phyloP scores from a whole-genome alignment of 2,113 vertebrate species.

The Bubalus kerabau region DNA sequence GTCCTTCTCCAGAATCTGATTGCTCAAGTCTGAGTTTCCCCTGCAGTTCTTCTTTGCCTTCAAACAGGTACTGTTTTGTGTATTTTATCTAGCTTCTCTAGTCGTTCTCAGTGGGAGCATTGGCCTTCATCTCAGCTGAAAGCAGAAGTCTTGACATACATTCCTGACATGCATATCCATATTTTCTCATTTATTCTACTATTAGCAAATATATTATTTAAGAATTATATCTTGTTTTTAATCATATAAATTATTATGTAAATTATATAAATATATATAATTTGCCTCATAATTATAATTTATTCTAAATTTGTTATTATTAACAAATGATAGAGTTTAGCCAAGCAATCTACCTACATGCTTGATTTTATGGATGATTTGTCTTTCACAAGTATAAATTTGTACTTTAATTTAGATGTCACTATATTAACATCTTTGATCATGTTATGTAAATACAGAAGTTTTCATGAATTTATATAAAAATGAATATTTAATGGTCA shows the following conservation, averaged over 20 bases:
- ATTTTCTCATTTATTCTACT: not conserved
- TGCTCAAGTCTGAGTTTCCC: not conserved
- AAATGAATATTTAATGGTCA: not conserved
- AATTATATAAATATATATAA: not conserved
- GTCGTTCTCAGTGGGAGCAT: no score
- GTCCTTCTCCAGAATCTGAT: not conserved
- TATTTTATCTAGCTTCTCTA: not conserved
- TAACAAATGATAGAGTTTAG: not conserved
- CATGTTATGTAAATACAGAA: not conserved
- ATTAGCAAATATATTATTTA: not conserved
- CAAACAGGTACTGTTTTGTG: not conserved
- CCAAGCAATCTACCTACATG: not conserved
- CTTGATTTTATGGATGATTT: not conserved
- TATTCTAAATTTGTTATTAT: not conserved
- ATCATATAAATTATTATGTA: not conserved
- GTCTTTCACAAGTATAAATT: not conserved
- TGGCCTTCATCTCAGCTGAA: not conserved
- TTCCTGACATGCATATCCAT: not conserved
- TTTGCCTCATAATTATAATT: not conserved
- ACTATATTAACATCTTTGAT: not conserved
- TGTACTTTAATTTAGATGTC: not conserved
- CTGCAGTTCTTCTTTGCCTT: not conserved
- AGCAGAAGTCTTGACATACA: not conserved
- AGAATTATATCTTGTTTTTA: not conserved
- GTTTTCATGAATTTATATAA: not conserved